Evolutionary conservation across 2,113 vertebrate genomes (phyloP).

Genomic region (Mus spicilegus): DNA sequence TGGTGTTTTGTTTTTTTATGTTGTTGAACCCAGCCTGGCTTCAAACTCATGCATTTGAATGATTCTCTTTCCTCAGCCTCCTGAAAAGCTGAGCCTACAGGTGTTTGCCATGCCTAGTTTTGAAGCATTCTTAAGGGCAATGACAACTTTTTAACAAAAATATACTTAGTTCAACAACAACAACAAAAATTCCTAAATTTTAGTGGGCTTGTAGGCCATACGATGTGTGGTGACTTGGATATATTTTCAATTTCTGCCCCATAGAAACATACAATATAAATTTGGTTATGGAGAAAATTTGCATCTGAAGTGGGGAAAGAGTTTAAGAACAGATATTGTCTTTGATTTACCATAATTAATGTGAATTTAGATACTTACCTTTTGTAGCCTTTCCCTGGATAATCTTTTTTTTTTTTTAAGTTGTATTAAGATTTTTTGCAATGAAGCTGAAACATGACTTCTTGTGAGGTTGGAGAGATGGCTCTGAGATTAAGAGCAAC

Average conservation of each 20-base stretch:
- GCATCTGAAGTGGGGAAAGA: not conserved
- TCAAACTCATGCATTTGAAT: not conserved
- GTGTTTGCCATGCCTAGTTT: not conserved
- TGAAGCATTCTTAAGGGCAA: not conserved
- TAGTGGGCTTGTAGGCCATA: not conserved
- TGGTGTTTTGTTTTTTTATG: not conserved
- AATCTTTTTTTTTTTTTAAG: not conserved
- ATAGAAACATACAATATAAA: not conserved
- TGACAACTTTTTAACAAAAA: not conserved
- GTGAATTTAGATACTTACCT: not conserved
- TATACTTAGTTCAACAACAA: not conserved
- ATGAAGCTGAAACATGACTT: not conserved
- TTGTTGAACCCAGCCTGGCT: not conserved
- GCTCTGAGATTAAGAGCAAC: not conserved
- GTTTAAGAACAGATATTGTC: not conserved
- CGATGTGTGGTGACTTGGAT: not conserved
- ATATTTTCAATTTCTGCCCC: constrained; percentile 40
- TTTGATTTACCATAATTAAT: not conserved
- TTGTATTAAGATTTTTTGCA: constrained; percentile 10
- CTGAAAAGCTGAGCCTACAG: not conserved
- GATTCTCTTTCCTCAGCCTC: not conserved
- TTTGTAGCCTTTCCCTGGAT: not conserved
- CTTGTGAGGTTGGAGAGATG: not conserved
- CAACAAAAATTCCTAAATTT: not conserved
- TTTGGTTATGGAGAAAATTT: constrained; percentile 22